These are phyloP conservation scores for Brenthis daphne DNA, from an alignment of 2,888 invertebrate genomes.

Conservation along the genomic window DNA sequence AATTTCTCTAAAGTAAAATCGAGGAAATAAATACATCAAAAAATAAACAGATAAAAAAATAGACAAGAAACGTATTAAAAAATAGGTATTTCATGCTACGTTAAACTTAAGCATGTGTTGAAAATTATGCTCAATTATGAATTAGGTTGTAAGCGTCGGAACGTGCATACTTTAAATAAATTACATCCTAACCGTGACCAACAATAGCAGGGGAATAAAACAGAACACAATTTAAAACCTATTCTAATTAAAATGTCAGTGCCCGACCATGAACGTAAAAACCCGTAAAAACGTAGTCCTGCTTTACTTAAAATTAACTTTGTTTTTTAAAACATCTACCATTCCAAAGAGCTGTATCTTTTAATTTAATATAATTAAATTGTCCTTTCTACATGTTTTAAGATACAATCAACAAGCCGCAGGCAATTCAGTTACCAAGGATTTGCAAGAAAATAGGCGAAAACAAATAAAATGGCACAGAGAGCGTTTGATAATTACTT, in stretches of 20 bases:
- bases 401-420: neutral
- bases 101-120: conserved; percentile 41
- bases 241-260: conserved; percentile 57
- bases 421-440: neutral
- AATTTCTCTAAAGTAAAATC: too few species aligned
- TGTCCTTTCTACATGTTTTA: neutral
- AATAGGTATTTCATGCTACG: conserved; percentile 22
- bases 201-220: conserved; percentile 47
- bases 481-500: too few species aligned
- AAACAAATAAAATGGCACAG: neutral
- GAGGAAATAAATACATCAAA: neutral
- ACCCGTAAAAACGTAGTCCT: neutral
- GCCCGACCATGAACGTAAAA: neutral
- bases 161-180: conserved; percentile 31
- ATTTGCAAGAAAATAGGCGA: conserved; percentile 5
- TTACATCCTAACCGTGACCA: conserved; percentile 39
- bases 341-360: conserved; percentile 1
- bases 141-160: conserved; percentile 41
- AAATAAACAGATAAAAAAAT: conserved; percentile 7
- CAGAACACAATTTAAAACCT: conserved; percentile 51
- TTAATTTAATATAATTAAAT: conserved; percentile 3
- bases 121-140: conserved; percentile 44
- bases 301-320: neutral
- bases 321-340: conserved; percentile 3
- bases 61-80: neutral